These are phyloP conservation scores for Spongilla lacustris DNA, from an alignment of 37 sponge, comb jelly and placozoan genomes.

Conservation along the genomic window DNA sequence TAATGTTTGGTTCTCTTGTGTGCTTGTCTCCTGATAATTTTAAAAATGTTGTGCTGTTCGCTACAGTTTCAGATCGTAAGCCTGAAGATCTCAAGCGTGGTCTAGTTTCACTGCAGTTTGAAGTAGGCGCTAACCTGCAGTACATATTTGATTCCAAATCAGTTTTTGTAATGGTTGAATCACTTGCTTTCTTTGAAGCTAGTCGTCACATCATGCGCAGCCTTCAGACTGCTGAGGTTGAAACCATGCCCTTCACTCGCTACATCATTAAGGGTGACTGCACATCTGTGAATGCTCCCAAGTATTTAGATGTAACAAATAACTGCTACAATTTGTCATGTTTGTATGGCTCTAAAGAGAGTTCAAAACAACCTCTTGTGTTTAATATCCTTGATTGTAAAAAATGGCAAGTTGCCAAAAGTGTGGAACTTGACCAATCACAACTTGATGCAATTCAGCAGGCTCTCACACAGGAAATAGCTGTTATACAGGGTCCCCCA, in stretches of 20 bases:
- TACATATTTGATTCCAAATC: neutral
- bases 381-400: slow-evolving; percentile 26
- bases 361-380: neutral
- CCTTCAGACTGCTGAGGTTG: slow-evolving; percentile 70
- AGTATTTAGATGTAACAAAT: slow-evolving; percentile 9
- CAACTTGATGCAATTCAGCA: slow-evolving; percentile 75
- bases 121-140: slow-evolving; percentile 12
- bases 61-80: slow-evolving; percentile 76
- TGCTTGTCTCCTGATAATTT: slow-evolving; percentile 74
- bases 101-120: slow-evolving; percentile 39
- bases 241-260: slow-evolving; percentile 82
- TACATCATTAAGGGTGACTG: slow-evolving; percentile 60
- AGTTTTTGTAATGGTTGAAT: slow-evolving; percentile 76
- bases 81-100: slow-evolving; percentile 61
- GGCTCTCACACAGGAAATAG: slow-evolving; percentile 79
- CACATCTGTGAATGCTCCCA: slow-evolving; percentile 28
- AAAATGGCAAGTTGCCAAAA: slow-evolving; percentile 41
- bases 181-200: slow-evolving; percentile 91
- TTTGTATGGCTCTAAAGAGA: slow-evolving; percentile 22
- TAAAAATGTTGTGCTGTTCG: slow-evolving; percentile 49
- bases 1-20: slow-evolving; percentile 84
- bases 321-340: slow-evolving; percentile 21
- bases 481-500: slow-evolving; percentile 97
- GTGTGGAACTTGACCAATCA: slow-evolving; percentile 63
- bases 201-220: slow-evolving; percentile 71